Evolutionary conservation across 2,797 vertebrate species (phyloP), one percentile per base, ranked within the genome.

Genomic region (Myotis findleyi): DNA sequence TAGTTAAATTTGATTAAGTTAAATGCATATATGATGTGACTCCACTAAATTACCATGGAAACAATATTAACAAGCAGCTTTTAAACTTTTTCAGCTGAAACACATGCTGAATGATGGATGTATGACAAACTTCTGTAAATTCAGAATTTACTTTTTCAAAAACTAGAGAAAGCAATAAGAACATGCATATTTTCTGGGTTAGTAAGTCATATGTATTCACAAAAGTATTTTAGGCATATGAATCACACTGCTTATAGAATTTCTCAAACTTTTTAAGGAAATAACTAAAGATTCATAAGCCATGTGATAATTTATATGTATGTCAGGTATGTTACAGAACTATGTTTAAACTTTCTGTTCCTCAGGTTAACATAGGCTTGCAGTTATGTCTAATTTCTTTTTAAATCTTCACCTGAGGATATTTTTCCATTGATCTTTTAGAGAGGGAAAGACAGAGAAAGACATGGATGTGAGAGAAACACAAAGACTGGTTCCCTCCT

Each of bases 171-270:
- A 75, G 2, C 17, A 33, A 64, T 68, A 73, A 33, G 13, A 87
- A 21, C 62, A 57, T 38, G 30, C 2, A 62, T 80, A 44, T 86
- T 85, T 81, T 92, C 27, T 86, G 36, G 27, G 8, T 41, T 87
- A 87, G 86, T n/a, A 93, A 88, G 30, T 73, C n/a, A 30, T 53
- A 72, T 23, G 7, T 77, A n/a, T 82, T 82, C 44, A n/a, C 38
- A 64, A 79, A 82, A 86, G 8, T 38, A 82, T 87, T 95, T 83
- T 73, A 83, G 59, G n/a, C 85, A 66, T 33, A 55, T 0, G 17
- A 49, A 81, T 36, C 85, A 79, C 9, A 91, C 27, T 89, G n/a
- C 71, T 66, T 77, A 66, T 66, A 62, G 44, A 89, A 59, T 94
- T 72, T 86, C 10, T 76, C 53, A 71, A 73, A 66, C 9, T 47